Conservation (phyloP, 1,140 invertebrate genomes). For the Octopus sinensis region DNA sequence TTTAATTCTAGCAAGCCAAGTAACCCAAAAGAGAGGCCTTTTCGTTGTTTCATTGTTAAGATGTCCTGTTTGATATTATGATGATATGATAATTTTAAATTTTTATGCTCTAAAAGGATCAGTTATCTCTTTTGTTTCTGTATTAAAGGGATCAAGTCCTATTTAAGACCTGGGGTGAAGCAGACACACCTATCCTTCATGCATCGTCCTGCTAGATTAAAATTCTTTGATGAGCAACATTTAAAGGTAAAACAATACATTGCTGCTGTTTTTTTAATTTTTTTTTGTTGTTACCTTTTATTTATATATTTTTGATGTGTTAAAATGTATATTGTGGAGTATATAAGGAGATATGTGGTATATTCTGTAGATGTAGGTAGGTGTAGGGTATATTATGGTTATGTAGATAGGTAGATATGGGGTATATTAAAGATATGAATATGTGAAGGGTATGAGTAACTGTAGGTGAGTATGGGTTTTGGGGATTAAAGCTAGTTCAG, state of each 20-base stretch:
- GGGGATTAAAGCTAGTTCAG: too few species aligned
- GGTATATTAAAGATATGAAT: background rate
- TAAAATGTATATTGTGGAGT: background rate
- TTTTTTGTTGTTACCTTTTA: background rate
- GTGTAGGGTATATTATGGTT: background rate
- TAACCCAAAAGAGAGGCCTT: too few species aligned
- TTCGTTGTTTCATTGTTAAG: too few species aligned
- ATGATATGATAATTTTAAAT: too few species aligned
- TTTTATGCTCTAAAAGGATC: constrained; percentile 1
- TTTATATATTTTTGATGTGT: background rate
- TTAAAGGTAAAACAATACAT: constrained; percentile 30
- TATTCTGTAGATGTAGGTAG: background rate
- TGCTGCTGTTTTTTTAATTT: background rate
- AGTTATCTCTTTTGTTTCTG: constrained; percentile 4
- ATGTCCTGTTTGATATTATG: too few species aligned
- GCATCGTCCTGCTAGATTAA: constrained; percentile 36
- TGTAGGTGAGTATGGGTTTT: too few species aligned
- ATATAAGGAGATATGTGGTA: background rate
- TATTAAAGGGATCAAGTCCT: constrained; percentile 34
- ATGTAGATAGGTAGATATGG: background rate
- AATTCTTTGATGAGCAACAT: constrained; percentile 39
- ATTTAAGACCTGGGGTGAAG: background rate
- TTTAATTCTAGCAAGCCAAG: too few species aligned
- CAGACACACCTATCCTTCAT: background rate
- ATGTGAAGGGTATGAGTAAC: too few species aligned